Base-by-base conservation (phyloP, 1,140 invertebrate genomes). In the Drosophila persimilis region DNA sequence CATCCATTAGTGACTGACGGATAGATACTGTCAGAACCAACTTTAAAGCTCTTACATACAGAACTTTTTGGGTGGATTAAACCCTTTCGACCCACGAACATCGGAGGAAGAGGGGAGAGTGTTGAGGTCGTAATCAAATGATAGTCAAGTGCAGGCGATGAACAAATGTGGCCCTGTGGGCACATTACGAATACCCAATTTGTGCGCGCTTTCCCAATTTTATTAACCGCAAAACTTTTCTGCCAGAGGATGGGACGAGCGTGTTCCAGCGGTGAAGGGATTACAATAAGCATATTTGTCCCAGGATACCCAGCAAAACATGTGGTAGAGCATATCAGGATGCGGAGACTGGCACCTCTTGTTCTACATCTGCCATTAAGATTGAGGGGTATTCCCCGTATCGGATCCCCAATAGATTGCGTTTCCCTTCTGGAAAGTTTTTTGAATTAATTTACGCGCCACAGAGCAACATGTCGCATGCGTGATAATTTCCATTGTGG, bases 181-280 rank as follows among this genome's bases (percentile, higher is more conserved):
- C 80, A 63, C 74, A 69, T 84, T 77, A 51, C 60, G 57, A 24
- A 66, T 48, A 48, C 70, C 53, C 50, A 20, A 29, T 66, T 60
- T 73, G 26, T 45, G 59, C 52, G 60, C 67, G 54, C 44, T 24
- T 22, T 47, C 52, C 50, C 66, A 80, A 73, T 85, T 85, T 85
- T 77, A 77, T 77, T 80, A 85, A 73, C 77, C 77, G 51, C 81
- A 76, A 69, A 85, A 85, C 31, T 77, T 77, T 70, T 73, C 52
- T 52, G 50, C 55, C 44, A 41, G 24, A 4, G 24, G 5, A 5
- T 0, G 24, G 5, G 24, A 24, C 22, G 8, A 3, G 9, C 8
- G 8, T 17, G 24, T 17, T 46, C 24, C 7, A 17, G 45, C 20
- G 15, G 48, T 26, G 35, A 46, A 51, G 31, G 31, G 31, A 24